Base-by-base conservation (phyloP, 1,140 invertebrate species). In the Acromyrmex charruanus region DNA sequence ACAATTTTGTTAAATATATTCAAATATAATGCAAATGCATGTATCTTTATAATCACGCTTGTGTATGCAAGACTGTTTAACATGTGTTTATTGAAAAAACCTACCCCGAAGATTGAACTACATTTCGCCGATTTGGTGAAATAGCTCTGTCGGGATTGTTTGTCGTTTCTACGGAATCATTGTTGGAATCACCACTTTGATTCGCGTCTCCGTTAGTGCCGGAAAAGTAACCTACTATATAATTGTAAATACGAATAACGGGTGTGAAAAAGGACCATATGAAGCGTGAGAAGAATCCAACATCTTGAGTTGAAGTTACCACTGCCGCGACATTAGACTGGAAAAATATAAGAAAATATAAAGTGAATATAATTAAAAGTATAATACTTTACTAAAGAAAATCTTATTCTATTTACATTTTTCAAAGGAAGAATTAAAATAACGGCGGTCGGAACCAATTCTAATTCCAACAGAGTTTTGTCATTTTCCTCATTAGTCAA, bases 401-500 rank as follows among this genome's bases (percentile, higher is more conserved):
- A 59, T 1, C 14, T 25, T 25, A 71, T 16, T 44, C n/a, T 85
- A 89, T 84, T 93, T 89, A 94, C 94, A 85, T 87, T 93, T 91
- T 91, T 96, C 86, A 97, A 94, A 10, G 97, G 97, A 74, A 98
- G 94, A 81, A 99, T 97, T 65, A 98, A 96, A 58, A 99, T 94
- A 2, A 98, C 97, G 28, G 98, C 97, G 66, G 97, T 97, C 0
- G 98, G 98, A 71, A 97, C 96, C 65, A 99, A 95, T 89, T 97
- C 96, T 65, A 99, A 94, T 55, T 97, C 96, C 18, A 95, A 89
- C 16, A 99, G 95, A 9, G 96, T 96, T 90, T 96, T 94, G 3
- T 93, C 92, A 89, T 97, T 96, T 84, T 97, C 96, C 2, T 95
- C 94, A 5, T 94, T 91, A 6, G 96, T 96, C 89, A 98, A 97